A percentile compares a stretch with the other conserved stretches of the same genome.
phyloP scores from a whole-genome alignment of 2,113 vertebrate genomes.

The Chaenocephalus aceratus region DNA sequence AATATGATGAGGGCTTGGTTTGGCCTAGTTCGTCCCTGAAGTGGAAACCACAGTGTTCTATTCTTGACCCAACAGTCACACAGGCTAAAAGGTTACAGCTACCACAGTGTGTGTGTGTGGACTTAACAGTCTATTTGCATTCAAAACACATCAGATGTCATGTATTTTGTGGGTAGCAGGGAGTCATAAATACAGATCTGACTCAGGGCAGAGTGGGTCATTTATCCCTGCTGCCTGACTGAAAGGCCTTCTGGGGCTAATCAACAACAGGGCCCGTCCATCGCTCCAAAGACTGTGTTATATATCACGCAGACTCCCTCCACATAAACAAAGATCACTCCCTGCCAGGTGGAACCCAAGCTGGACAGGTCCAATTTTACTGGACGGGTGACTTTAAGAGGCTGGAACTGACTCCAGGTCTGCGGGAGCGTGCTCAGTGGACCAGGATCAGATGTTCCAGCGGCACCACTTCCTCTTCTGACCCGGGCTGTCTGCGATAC shows the following conservation, averaged over 20 bases:
- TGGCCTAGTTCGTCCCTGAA: background rate
- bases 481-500: constrained; percentile 59
- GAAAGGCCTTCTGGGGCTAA: constrained; percentile 46
- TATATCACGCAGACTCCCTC: background rate
- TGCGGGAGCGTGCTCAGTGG: constrained; percentile 11
- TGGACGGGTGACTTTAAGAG: constrained; percentile 49
- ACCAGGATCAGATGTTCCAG: constrained; percentile 58
- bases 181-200: constrained; percentile 38
- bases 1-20: background rate
- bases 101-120: background rate
- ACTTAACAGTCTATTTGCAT: constrained; percentile 28
- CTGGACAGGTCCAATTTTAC: constrained; percentile 39
- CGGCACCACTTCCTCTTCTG: constrained; percentile 2
- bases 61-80: constrained; percentile 18
- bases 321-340: background rate
- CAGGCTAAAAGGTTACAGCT: constrained; percentile 17
- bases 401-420: constrained; percentile 39
- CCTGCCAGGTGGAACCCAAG: constrained; percentile 47
- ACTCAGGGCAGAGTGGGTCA: constrained; percentile 4
- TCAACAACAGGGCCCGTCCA: constrained; percentile 21
- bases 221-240: constrained; percentile 33
- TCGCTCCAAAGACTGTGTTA: constrained; percentile 5
- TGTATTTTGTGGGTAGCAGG: background rate
- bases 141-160: constrained; percentile 34
- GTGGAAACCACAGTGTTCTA: constrained; percentile 25